These are phyloP conservation scores for Pseudorectes ferrugineus DNA, from an alignment of 2,113 vertebrate species.

Conservation along the genomic window DNA sequence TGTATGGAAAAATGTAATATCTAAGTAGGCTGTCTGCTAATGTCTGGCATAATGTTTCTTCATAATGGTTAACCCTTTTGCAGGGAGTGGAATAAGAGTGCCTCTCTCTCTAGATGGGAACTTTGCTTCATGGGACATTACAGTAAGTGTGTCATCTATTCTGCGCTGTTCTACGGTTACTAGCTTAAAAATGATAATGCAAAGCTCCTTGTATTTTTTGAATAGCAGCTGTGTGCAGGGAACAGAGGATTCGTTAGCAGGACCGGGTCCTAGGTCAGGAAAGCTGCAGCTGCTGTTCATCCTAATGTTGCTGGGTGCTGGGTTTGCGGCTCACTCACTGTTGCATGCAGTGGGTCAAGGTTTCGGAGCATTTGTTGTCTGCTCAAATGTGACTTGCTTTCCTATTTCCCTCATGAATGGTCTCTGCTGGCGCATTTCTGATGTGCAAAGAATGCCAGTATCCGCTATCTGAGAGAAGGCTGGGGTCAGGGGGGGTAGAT, in stretches of 20 bases:
- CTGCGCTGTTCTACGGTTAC: conserved; percentile 79
- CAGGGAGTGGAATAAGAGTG: conserved; percentile 82
- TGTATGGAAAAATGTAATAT: conserved; percentile 84
- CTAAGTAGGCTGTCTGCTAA: conserved; percentile 83
- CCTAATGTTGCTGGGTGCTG: conserved; percentile 69
- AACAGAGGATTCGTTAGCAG: conserved; percentile 64
- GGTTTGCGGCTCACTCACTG: conserved; percentile 73
- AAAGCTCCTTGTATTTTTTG: conserved; percentile 75
- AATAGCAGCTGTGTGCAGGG: conserved; percentile 68
- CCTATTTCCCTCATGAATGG: conserved; percentile 82
- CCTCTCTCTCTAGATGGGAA: conserved; percentile 86
- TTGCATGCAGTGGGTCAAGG: conserved; percentile 77
- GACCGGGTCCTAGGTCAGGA: conserved; percentile 69
- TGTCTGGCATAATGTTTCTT: conserved; percentile 82
- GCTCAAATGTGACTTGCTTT: conserved; percentile 81
- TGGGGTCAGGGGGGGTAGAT: conserved; percentile 79
- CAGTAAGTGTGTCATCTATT: conserved; percentile 99
- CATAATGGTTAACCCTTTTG: conserved; percentile 84
- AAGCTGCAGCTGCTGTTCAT: conserved; percentile 64
- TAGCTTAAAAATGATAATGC: conserved; percentile 76
- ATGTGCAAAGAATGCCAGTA: conserved; percentile 83
- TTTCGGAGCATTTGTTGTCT: conserved; percentile 78
- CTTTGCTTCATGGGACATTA: conserved; percentile 97
- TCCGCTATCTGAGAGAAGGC: conserved; percentile 75
- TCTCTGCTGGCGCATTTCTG: conserved; percentile 80